Conservation (phyloP, 2,888 invertebrate genomes). For the Pyrocoelia pectoralis region DNA sequence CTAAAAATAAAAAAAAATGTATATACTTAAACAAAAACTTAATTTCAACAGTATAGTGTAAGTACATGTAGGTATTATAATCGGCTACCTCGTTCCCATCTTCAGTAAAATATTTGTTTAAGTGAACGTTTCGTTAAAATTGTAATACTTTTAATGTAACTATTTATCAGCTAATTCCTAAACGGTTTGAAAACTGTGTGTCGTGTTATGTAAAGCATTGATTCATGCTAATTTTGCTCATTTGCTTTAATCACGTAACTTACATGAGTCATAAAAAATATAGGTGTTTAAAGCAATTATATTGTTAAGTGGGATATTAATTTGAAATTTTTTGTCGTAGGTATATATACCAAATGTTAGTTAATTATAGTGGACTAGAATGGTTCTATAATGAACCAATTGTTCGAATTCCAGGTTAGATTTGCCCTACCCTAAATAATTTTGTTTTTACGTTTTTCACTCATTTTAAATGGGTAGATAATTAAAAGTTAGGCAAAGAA, state of each 20-base stretch:
- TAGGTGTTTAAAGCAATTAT: neutral
- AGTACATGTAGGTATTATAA: no score
- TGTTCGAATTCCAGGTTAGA: slow-evolving; percentile 25
- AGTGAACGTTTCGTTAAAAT: no score
- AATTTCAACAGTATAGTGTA: no score
- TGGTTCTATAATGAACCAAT: slow-evolving; percentile 20
- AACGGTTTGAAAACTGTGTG: no score
- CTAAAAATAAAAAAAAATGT: no score
- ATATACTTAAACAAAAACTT: no score
- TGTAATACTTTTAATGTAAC: no score
- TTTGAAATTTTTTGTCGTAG: neutral
- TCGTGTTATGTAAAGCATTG: no score
- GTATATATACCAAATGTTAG: slow-evolving; percentile 19
- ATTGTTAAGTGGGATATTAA: neutral
- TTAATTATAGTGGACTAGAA: slow-evolving; percentile 20
- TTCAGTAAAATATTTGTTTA: no score
- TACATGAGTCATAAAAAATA: neutral
- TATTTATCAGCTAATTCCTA: no score
- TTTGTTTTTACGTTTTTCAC: slow-evolving; percentile 17
- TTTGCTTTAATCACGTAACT: neutral
- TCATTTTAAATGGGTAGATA: slow-evolving; percentile 20
- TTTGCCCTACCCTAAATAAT: slow-evolving; percentile 20
- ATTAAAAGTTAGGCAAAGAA: slow-evolving; percentile 29
- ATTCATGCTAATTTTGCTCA: no score
- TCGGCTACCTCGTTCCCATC: no score